Conservation (phyloP, 2,888 invertebrate species). For the Pollenia angustigena region DNA sequence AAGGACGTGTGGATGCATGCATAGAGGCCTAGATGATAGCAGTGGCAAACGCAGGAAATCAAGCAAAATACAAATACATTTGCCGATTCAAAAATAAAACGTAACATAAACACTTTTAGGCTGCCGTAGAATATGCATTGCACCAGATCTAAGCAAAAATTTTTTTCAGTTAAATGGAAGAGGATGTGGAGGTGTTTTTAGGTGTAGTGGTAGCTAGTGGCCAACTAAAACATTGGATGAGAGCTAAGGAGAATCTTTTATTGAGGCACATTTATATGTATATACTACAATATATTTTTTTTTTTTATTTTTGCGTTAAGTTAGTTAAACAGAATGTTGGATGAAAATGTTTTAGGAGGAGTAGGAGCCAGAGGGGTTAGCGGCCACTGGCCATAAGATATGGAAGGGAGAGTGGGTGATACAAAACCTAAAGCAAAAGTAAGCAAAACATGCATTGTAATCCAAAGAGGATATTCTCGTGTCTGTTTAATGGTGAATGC, state of each 20-base stretch:
- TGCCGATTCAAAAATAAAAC: slow-evolving; percentile 64
- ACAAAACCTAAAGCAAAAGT: slow-evolving; percentile 41
- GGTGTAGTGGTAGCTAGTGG: slow-evolving; percentile 16
- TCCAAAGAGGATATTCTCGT: slow-evolving; percentile 58
- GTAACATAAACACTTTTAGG: slow-evolving; percentile 24
- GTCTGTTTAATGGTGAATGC: slow-evolving; percentile 48
- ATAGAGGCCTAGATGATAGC: slow-evolving; percentile 60
- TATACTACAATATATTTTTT: background rate
- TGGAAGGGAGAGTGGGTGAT: background rate
- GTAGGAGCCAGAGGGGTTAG: background rate
- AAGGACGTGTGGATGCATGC: slow-evolving; percentile 34
- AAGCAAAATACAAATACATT: slow-evolving; percentile 64
- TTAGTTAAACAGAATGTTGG: slow-evolving; percentile 32
- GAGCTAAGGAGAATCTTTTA: slow-evolving; percentile 47
- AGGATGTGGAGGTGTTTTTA: background rate
- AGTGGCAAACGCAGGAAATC: slow-evolving; percentile 71
- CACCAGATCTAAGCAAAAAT: slow-evolving; percentile 42
- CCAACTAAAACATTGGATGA: slow-evolving; percentile 51
- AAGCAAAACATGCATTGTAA: slow-evolving; percentile 60
- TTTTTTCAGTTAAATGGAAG: background rate
- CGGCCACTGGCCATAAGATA: background rate
- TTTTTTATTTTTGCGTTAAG: slow-evolving; percentile 29
- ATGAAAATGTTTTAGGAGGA: slow-evolving; percentile 13
- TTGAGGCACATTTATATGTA: slow-evolving; percentile 42
- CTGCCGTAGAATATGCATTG: slow-evolving; percentile 30